These are phyloP conservation scores for Apis florea DNA, from an alignment of 1,140 invertebrate species.

Conservation along the genomic window DNA sequence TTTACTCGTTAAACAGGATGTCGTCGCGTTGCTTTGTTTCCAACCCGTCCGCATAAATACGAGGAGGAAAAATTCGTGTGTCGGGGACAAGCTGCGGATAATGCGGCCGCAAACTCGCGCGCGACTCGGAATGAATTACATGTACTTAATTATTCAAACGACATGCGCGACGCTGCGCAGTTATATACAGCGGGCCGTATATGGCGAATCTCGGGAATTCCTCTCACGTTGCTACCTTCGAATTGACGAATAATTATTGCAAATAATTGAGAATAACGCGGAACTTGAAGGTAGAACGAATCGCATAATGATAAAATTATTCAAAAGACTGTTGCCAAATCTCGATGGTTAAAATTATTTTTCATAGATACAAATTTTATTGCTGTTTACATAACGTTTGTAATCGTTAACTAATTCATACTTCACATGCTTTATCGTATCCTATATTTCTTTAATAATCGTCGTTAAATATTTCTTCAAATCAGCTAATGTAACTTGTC, in stretches of 20 bases:
- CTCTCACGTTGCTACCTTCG: neutral
- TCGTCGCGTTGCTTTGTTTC: neutral
- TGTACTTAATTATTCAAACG: constrained; percentile 22
- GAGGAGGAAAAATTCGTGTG: neutral
- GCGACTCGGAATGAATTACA: constrained; percentile 21
- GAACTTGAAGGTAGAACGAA: neutral
- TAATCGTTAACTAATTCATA: too few relatives aligned
- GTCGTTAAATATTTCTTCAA: too few relatives aligned
- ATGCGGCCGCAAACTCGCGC: neutral
- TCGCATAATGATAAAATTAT: neutral
- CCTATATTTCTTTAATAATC: too few relatives aligned
- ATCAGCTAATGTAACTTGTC: too few relatives aligned
- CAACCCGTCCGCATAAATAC: neutral
- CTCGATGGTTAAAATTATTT: too few relatives aligned
- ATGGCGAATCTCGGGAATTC: neutral
- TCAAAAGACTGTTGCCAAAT: neutral
- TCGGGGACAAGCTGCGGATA: neutral
- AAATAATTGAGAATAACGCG: constrained; percentile 1
- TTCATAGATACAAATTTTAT: too few relatives aligned
- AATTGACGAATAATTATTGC: neutral
- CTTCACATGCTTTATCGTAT: too few relatives aligned
- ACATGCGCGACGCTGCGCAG: neutral
- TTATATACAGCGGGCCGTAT: neutral
- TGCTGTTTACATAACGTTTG: too few relatives aligned
- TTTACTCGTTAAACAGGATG: neutral